Percentiles rank a stretch among this genome's conserved stretches.
Evolutionary conservation across 2,797 vertebrate species (phyloP).

Genomic region (Notolepis coatsorum): DNA sequence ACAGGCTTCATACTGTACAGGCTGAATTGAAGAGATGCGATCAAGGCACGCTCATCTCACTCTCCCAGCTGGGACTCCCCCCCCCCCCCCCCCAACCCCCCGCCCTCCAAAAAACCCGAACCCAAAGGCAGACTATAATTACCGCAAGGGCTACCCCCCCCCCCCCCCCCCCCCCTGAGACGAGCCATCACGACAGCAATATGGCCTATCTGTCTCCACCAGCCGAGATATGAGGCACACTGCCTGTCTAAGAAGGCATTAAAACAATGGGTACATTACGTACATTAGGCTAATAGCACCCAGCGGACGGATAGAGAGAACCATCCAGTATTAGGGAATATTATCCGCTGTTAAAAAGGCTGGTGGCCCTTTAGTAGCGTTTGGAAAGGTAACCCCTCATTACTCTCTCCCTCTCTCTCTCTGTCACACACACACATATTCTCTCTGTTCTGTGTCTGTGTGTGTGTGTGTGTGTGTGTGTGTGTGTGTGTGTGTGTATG

Average conservation of each 20-base stretch:
- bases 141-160: too few species aligned
- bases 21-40: too few species aligned
- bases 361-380: slow-evolving; percentile 19
- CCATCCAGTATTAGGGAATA: slow-evolving; percentile 16
- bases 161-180: too few species aligned
- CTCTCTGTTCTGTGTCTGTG: neutral
- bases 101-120: too few species aligned
- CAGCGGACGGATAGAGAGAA: slow-evolving; percentile 30
- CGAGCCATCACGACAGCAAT: too few species aligned
- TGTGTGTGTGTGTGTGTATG: neutral
- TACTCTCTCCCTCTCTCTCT: too few species aligned
- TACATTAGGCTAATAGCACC: slow-evolving; percentile 45
- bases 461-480: neutral
- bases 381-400: slow-evolving; percentile 36
- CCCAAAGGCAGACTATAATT: too few species aligned
- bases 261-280: slow-evolving; percentile 25
- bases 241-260: slow-evolving; percentile 42
- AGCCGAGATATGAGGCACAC: slow-evolving; percentile 59
- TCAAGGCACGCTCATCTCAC: too few species aligned
- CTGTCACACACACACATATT: neutral
- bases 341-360: slow-evolving; percentile 50
- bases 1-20: too few species aligned
- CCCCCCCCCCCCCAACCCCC: too few species aligned
- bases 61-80: too few species aligned
- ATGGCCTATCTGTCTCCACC: too few species aligned